Percentiles rank a stretch among this genome's conserved stretches.
phyloP scores from a whole-genome alignment of 2,888 invertebrate genomes.

The Rambutsinella grinnellia region DNA sequence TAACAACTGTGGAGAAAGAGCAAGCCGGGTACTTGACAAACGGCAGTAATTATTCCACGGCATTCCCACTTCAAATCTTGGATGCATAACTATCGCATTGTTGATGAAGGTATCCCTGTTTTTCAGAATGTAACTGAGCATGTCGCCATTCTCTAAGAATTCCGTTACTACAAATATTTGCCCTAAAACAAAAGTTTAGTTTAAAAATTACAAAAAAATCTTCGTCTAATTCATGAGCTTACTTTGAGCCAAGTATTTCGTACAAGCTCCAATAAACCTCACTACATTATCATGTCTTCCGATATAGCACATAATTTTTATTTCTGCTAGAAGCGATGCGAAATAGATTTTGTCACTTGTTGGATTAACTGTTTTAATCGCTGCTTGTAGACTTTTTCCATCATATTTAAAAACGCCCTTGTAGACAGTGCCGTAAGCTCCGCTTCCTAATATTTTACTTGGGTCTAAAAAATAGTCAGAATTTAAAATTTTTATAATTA shows the following conservation, averaged over 20 bases:
- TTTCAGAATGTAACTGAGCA: slow-evolving; percentile 29
- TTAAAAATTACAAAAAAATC: neutral
- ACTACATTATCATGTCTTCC: slow-evolving; percentile 44
- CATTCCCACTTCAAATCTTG: too few species aligned
- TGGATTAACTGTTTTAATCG: slow-evolving; percentile 48
- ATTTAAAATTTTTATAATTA: neutral
- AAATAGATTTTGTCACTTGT: slow-evolving; percentile 47
- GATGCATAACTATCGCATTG: too few species aligned
- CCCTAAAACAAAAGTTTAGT: too few species aligned
- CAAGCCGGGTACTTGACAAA: too few species aligned
- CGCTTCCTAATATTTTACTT: slow-evolving; percentile 41
- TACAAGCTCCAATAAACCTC: slow-evolving; percentile 47
- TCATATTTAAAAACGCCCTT: slow-evolving; percentile 26
- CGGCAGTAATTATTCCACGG: too few species aligned
- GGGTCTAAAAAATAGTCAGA: slow-evolving; percentile 19
- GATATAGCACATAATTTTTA: slow-evolving; percentile 55
- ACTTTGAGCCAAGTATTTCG: slow-evolving; percentile 41
- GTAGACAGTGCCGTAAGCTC: slow-evolving; percentile 47
- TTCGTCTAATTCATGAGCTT: neutral
- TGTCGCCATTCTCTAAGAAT: slow-evolving; percentile 38
- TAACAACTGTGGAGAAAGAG: too few species aligned
- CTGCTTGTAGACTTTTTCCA: slow-evolving; percentile 17
- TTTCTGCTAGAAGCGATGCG: slow-evolving; percentile 44
- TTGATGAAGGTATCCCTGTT: slow-evolving; percentile 15
- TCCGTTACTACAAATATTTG: slow-evolving; percentile 37